Evolutionary conservation across 2,888 invertebrate genomes (phyloP).

Genomic region (Chamaedrilus cognettii): DNA sequence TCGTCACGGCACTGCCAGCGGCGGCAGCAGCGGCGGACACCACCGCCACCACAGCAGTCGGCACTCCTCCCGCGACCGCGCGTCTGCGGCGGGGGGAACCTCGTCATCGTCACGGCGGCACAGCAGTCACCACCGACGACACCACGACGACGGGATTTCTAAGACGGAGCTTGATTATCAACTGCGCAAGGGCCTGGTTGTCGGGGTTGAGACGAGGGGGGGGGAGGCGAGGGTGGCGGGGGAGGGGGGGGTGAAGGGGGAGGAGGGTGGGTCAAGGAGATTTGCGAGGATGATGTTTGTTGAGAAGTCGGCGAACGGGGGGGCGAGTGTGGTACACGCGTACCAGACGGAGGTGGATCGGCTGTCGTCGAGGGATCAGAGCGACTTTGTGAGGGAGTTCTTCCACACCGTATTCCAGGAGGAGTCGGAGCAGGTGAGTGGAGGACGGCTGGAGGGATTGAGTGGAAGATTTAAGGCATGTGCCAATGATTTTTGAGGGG

Average conservation of each 20-base stretch:
- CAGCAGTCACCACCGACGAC: background rate
- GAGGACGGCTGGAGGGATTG: no score
- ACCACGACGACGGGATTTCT: background rate
- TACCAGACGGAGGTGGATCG: conserved; percentile 87
- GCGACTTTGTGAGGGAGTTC: conserved; percentile 82
- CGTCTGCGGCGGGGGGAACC: no score
- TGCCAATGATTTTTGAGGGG: no score
- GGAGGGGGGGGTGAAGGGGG: no score
- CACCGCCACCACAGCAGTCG: no score
- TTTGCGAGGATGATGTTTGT: conserved; percentile 12
- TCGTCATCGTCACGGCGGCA: no score
- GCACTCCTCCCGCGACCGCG: no score
- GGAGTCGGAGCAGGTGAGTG: conserved; percentile 77
- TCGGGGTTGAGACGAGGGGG: background rate
- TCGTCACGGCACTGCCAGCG: no score
- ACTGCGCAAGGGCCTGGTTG: background rate
- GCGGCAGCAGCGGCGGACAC: no score
- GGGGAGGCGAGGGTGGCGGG: no score
- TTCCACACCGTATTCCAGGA: conserved; percentile 69
- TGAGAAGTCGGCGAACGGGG: conserved; percentile 53
- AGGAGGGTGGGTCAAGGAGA: background rate
- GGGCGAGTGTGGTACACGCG: conserved; percentile 86
- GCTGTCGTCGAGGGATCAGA: conserved; percentile 68
- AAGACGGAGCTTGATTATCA: background rate
- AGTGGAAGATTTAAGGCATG: no score